phyloP scores from a whole-genome alignment of 2,888 invertebrate species.

The Protodeltote pygarga region DNA sequence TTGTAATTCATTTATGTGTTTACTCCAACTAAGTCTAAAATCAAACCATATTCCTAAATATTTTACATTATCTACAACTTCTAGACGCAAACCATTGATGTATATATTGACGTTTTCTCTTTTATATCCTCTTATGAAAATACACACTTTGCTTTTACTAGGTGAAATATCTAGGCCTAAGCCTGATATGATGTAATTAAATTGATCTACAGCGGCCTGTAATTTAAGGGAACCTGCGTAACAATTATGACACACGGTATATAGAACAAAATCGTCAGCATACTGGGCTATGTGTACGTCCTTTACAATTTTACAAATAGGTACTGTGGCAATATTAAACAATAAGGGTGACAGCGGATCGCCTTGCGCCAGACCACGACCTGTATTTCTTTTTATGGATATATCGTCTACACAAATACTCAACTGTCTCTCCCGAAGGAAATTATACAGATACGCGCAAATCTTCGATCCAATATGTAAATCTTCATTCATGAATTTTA shows the following conservation, averaged over 20 bases:
- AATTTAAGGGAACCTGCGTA: too few species aligned
- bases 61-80: not conserved
- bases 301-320: not conserved
- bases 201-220: too few species aligned
- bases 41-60: conserved; percentile 5
- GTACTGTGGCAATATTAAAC: conserved; percentile 1
- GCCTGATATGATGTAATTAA: not conserved
- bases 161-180: conserved; percentile 1
- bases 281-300: conserved; percentile 2
- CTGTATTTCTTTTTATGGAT: not conserved
- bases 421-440: conserved; percentile 2
- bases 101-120: not conserved
- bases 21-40: not conserved
- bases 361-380: not conserved
- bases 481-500: too few species aligned
- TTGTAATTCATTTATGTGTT: not conserved
- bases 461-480: not conserved
- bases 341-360: not conserved
- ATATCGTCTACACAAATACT: not conserved
- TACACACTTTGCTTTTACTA: not conserved
- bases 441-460: conserved; percentile 4
- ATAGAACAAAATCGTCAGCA: conserved; percentile 3
- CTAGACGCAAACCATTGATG: not conserved
- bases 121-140: conserved; percentile 3
- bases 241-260: too few species aligned